These are phyloP conservation scores for Danio albolineatus DNA, from an alignment of 2,797 vertebrate species.

Conservation along the genomic window DNA sequence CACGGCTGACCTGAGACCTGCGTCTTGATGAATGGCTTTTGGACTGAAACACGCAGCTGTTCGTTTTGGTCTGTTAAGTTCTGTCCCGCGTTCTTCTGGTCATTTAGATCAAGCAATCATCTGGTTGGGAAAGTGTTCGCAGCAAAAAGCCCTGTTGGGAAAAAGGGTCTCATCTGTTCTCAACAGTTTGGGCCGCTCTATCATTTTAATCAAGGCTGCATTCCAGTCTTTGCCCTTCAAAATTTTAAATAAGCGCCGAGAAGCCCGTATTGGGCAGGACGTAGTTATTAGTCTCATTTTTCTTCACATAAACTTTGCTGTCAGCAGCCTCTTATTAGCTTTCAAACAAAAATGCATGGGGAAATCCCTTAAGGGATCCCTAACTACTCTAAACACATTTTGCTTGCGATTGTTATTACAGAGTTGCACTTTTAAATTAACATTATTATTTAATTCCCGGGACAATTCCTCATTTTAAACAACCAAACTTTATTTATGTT, in stretches of 20 bases:
- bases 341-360: neutral
- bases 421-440: neutral
- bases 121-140: neutral
- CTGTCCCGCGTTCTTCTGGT: conserved; percentile 38
- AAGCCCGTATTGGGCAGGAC: conserved; percentile 14
- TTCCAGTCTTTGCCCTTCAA: conserved; percentile 22
- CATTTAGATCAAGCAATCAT: conserved; percentile 48
- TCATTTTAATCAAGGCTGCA: conserved; percentile 34
- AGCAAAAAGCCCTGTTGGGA: neutral
- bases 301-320: conserved; percentile 11
- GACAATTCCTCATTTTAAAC: neutral
- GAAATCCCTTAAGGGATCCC: conserved; percentile 16
- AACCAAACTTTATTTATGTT: neutral
- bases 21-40: conserved; percentile 45
- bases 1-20: conserved; percentile 52
- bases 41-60: conserved; percentile 46
- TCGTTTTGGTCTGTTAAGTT: conserved; percentile 27
- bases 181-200: neutral
- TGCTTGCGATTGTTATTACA: neutral
- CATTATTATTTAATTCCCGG: neutral
- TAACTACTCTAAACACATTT: conserved; percentile 22
- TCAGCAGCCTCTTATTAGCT: conserved; percentile 20
- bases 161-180: conserved; percentile 33
- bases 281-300: conserved; percentile 33
- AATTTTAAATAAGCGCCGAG: neutral